Conservation (phyloP, 2,888 invertebrate species). For the Standfussiana lucernea region DNA sequence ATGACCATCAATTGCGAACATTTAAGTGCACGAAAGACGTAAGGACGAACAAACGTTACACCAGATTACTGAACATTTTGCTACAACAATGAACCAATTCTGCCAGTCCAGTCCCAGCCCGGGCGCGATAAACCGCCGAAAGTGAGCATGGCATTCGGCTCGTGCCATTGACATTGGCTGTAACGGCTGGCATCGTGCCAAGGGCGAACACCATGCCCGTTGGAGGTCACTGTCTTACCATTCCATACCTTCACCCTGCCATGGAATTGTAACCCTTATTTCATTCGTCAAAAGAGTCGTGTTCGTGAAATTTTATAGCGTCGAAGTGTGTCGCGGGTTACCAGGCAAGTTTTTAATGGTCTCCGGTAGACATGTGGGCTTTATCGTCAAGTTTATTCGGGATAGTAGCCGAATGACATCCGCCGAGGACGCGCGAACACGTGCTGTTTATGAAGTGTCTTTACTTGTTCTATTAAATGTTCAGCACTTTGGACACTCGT, state of each 20-base stretch:
- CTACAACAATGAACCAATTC: conserved; percentile 38
- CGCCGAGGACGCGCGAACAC: conserved; percentile 38
- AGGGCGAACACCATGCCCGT: conserved; percentile 75
- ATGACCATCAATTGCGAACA: conserved; percentile 7
- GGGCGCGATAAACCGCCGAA: conserved; percentile 65
- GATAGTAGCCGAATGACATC: conserved; percentile 43
- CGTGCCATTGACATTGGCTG: conserved; percentile 86
- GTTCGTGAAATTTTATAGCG: conserved; percentile 18
- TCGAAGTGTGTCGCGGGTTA: conserved; percentile 46
- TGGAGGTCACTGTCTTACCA: conserved; percentile 74
- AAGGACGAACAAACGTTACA: conserved; percentile 10
- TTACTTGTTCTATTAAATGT: conserved; percentile 46
- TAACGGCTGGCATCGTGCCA: conserved; percentile 78
- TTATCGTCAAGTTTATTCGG: conserved; percentile 66
- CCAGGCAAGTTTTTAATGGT: conserved; percentile 70
- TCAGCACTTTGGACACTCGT: conserved; percentile 22
- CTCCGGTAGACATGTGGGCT: conserved; percentile 67
- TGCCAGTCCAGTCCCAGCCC: conserved; percentile 17
- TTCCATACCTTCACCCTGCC: conserved; percentile 30
- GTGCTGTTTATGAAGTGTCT: conserved; percentile 55
- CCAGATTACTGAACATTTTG: conserved; percentile 13
- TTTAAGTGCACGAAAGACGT: conserved; percentile 12
- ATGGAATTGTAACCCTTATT: conserved; percentile 43
- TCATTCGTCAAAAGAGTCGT: not conserved
- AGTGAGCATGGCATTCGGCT: conserved; percentile 76